Evolutionary conservation across 2,113 vertebrate species (phyloP), one percentile per base, ranked within the genome.

Genomic region (Phodopus roborovskii): DNA sequence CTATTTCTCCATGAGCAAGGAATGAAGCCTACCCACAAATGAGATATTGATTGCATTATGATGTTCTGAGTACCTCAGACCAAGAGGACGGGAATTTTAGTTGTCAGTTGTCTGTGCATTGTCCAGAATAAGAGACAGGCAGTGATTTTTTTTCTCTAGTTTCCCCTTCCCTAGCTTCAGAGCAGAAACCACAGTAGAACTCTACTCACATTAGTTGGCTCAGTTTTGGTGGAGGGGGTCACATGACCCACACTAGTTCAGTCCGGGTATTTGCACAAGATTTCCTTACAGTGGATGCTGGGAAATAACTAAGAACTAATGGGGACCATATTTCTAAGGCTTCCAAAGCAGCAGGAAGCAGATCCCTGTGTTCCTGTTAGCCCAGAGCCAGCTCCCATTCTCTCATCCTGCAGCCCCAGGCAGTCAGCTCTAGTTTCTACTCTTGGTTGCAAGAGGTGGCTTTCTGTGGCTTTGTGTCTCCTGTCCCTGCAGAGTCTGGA

Each of bases 21-120:
- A 62, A 88, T 86, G 75, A 90, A 93, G 96, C 93, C 94, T 82
- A 90, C 42, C 70, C 90, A 33, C 12, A 68, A 92, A 96, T 81
- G 96, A 94, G 92, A 56, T 86, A 95, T 58, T 92, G 96, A 97
- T 97, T 97, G 85, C 94, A 96, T 97, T 94, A 82, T 94, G 88
- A 94, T 96, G 94, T 86, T 95, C 92, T 95, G 92, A 97, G 96
- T 60, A 68, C 45, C 33, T 15, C 39, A 56, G 56, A 91, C 64
- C 36, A 86, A 90, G 84, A 75, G 64, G 60, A 12, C 79, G 88
- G 70, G 62, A 71, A 94, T 68, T 88, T 94, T 12, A 81, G 92
- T 28, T 79, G 92, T 96, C 93, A 96, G 90, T 84, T 53, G 17
- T 78, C n/a, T 36, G 50, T 20, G 19, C 26, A 15, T 92, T 60